Conservation (phyloP, 2,888 invertebrate species). For the Exocentrus adspersus region DNA sequence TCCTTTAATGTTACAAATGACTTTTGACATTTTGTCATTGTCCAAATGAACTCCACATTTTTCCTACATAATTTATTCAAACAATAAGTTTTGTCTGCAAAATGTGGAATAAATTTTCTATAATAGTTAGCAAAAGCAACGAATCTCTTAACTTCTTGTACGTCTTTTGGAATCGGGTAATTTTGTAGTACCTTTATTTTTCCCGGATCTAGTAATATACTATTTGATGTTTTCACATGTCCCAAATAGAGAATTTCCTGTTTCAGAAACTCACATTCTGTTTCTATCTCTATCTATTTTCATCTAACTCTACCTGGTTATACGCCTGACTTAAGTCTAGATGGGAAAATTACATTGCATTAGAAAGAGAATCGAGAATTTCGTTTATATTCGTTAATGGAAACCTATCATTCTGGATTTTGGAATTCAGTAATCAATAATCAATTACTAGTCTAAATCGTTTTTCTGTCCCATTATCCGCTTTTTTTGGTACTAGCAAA, state of each 20-base stretch:
- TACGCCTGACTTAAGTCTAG: slow-evolving; percentile 42
- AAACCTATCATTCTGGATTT: slow-evolving; percentile 36
- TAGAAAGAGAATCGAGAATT: slow-evolving; percentile 43
- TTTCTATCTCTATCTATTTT: not conserved
- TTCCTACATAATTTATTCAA: slow-evolving; percentile 36
- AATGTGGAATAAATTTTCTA: slow-evolving; percentile 35
- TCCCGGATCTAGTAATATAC: slow-evolving; percentile 32
- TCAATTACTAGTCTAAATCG: slow-evolving; percentile 31
- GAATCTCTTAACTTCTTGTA: slow-evolving; percentile 30
- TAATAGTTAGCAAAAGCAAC: slow-evolving; percentile 38
- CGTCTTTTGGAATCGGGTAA: slow-evolving; percentile 32
- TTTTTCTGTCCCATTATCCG: slow-evolving; percentile 18
- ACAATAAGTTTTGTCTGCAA: slow-evolving; percentile 32
- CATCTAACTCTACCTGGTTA: slow-evolving; percentile 5
- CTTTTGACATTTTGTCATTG: slow-evolving; percentile 34
- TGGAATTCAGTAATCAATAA: slow-evolving; percentile 5
- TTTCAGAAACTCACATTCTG: slow-evolving; percentile 41
- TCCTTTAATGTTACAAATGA: slow-evolving; percentile 24
- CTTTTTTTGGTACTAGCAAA: slow-evolving; percentile 23
- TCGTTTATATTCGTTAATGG: slow-evolving; percentile 30
- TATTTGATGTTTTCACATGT: slow-evolving; percentile 32
- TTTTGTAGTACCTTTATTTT: slow-evolving; percentile 33
- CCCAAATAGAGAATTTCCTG: slow-evolving; percentile 40
- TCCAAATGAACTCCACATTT: slow-evolving; percentile 31
- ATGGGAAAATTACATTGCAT: slow-evolving; percentile 43